These are phyloP conservation scores for Phaethon lepturus DNA, from an alignment of 2,113 vertebrate genomes.

Conservation along the genomic window DNA sequence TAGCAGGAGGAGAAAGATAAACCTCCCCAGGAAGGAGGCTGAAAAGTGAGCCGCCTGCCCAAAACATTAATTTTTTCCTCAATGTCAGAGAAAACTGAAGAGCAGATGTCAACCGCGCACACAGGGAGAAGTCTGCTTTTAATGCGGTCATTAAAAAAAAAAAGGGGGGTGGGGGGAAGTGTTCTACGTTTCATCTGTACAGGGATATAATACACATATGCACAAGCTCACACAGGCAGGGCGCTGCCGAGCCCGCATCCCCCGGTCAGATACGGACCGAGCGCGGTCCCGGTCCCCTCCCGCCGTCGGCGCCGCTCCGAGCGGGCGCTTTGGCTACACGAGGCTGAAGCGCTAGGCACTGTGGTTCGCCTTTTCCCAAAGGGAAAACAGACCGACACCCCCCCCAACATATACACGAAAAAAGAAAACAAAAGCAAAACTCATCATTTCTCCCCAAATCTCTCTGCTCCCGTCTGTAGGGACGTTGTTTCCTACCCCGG, in stretches of 20 bases:
- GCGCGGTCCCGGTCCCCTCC: background rate
- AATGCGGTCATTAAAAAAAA: background rate
- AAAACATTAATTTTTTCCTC: background rate
- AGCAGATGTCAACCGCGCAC: background rate
- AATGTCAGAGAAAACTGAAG: background rate
- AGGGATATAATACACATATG: constrained; percentile 48
- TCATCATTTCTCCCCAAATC: background rate
- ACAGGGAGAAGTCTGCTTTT: background rate
- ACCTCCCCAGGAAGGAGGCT: background rate
- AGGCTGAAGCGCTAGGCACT: constrained; percentile 50
- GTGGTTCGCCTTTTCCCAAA: constrained; percentile 33
- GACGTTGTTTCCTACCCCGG: background rate
- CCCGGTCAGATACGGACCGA: background rate
- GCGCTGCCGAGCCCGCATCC: background rate
- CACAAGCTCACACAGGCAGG: constrained; percentile 6
- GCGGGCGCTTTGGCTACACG: background rate
- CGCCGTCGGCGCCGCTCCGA: background rate
- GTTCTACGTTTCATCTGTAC: constrained; percentile 22
- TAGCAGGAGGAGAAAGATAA: constrained; percentile 45
- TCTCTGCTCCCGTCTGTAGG: background rate
- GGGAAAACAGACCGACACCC: background rate
- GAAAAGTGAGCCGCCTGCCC: background rate
- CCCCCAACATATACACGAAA: background rate
- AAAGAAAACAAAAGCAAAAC: background rate
- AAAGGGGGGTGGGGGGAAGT: fast-evolving